Conservation (phyloP, 2,888 invertebrate species). For the Brachypalpus laphriformis region DNA sequence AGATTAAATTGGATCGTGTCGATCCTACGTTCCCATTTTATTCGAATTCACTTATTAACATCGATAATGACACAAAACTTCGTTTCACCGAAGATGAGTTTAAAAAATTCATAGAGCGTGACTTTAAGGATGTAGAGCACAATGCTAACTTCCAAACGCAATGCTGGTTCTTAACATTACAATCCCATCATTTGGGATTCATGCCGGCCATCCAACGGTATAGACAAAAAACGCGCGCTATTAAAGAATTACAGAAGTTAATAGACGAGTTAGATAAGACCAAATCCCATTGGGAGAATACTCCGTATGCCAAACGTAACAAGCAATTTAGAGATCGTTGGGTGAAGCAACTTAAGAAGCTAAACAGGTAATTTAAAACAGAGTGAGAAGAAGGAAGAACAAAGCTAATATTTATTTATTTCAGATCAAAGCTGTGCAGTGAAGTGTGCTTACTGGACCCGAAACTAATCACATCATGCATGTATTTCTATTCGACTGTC, state of each 20-base stretch:
- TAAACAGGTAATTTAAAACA: constrained; percentile 84
- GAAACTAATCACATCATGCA: constrained; percentile 90
- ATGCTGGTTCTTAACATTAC: constrained; percentile 98
- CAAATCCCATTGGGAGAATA: constrained; percentile 92
- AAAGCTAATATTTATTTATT: background rate
- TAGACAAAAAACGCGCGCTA: constrained; percentile 87
- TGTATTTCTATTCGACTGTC: constrained; percentile 94
- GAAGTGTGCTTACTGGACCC: constrained; percentile 95
- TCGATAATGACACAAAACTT: constrained; percentile 92
- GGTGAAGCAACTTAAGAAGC: constrained; percentile 92
- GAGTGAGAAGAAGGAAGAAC: background rate
- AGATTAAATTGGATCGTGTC: constrained; percentile 95
- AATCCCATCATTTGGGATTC: constrained; percentile 96
- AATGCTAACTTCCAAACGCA: constrained; percentile 97
- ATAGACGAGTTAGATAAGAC: constrained; percentile 92
- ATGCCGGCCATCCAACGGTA: constrained; percentile 95
- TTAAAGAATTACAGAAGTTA: constrained; percentile 92
- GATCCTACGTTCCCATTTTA: constrained; percentile 95
- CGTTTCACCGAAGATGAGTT: constrained; percentile 93
- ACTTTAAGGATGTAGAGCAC: constrained; percentile 79
- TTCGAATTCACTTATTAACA: constrained; percentile 88
- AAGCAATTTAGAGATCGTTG: constrained; percentile 92
- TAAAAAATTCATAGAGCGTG: constrained; percentile 79
- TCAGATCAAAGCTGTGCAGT: constrained; percentile 94
- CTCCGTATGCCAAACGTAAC: constrained; percentile 90